Evolutionary conservation across 2,797 vertebrate species (phyloP).

Genomic region (Microctenopoma lineatum): DNA sequence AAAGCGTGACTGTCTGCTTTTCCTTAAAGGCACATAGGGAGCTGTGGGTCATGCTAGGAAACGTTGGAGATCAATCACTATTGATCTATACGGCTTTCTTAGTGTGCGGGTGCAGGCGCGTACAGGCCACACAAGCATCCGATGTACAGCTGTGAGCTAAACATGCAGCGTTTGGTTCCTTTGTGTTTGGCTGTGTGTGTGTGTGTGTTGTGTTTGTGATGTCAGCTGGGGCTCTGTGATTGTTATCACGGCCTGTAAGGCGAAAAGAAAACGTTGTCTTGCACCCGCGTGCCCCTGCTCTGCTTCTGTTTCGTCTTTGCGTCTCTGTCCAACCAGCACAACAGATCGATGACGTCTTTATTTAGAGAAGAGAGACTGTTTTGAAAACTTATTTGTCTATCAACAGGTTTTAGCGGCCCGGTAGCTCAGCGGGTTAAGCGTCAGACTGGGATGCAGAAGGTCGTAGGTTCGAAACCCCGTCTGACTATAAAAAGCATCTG

Average conservation of each 20-base stretch:
- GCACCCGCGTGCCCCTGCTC: neutral
- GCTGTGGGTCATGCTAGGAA: slow-evolving; percentile 32
- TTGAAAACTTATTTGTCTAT: too few species aligned
- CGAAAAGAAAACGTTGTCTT: slow-evolving; percentile 23
- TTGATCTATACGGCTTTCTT: slow-evolving; percentile 46
- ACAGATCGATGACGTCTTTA: neutral
- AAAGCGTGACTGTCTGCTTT: slow-evolving; percentile 33
- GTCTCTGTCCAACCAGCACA: neutral
- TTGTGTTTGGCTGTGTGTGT: neutral
- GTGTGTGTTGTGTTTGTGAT: neutral
- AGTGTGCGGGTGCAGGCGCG: slow-evolving; percentile 1
- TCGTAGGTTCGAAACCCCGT: too few species aligned
- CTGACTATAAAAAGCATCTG: too few species aligned
- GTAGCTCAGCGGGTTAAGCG: too few species aligned
- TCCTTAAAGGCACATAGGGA: slow-evolving; percentile 34
- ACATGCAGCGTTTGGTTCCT: neutral
- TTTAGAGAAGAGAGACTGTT: too few species aligned
- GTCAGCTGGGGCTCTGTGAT: slow-evolving; percentile 13
- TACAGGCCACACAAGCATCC: neutral
- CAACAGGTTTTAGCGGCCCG: too few species aligned
- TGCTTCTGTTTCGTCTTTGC: slow-evolving; percentile 2
- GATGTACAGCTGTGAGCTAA: neutral
- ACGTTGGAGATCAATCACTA: slow-evolving; percentile 50
- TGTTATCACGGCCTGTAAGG: slow-evolving; percentile 18
- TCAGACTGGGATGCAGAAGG: too few species aligned